These are phyloP conservation scores for Noctua pronuba DNA, from an alignment of 2,888 invertebrate species.

Conservation along the genomic window DNA sequence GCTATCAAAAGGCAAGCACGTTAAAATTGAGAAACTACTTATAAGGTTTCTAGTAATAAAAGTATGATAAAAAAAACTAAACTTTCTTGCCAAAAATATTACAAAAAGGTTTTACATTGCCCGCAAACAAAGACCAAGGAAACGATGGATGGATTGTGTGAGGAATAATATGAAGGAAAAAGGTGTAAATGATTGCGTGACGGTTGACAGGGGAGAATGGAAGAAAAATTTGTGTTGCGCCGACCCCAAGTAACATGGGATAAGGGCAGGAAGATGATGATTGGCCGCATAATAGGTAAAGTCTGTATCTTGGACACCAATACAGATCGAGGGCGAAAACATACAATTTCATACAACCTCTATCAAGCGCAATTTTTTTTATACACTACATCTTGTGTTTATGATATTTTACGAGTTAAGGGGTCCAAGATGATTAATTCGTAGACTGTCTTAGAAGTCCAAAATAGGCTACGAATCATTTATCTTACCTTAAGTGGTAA, in stretches of 20 bases:
- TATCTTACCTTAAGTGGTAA: neutral
- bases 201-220: too few species aligned
- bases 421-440: neutral
- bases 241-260: too few species aligned
- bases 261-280: too few species aligned
- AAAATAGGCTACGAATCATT: too few species aligned
- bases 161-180: too few species aligned
- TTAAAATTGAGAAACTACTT: neutral
- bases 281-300: neutral
- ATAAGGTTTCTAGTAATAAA: neutral
- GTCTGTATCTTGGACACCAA: neutral
- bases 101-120: neutral
- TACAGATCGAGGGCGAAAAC: neutral
- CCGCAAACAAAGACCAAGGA: too few species aligned
- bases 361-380: neutral
- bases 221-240: too few species aligned
- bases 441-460: neutral
- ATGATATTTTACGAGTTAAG: neutral
- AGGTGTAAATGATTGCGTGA: too few species aligned
- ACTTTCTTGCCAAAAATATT: neutral
- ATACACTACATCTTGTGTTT: too few species aligned
- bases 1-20: neutral
- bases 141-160: too few species aligned
- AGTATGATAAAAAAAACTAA: too few species aligned
- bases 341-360: neutral